Conservation (phyloP, 2,888 invertebrate species). For the Elmis aenea region DNA sequence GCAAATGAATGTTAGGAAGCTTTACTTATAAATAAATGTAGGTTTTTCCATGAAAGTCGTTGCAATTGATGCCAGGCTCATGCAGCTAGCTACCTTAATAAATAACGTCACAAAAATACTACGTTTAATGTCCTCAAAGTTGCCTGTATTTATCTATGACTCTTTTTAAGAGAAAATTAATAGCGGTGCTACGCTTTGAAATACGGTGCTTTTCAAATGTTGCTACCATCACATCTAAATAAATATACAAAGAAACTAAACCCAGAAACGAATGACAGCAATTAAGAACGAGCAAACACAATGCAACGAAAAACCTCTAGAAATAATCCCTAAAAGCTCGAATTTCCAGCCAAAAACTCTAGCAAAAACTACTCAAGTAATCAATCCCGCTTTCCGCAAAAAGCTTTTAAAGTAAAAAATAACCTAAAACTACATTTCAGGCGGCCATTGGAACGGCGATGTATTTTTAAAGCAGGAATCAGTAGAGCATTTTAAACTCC, state of each 20-base stretch:
- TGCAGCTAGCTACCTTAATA: too few relatives aligned
- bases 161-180: too few relatives aligned
- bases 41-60: too few relatives aligned
- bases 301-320: slow-evolving; percentile 16
- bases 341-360: slow-evolving; percentile 40
- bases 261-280: slow-evolving; percentile 19
- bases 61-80: too few relatives aligned
- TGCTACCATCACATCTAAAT: too few relatives aligned
- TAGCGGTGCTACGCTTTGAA: too few relatives aligned
- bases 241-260: slow-evolving; percentile 16
- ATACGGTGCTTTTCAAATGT: too few relatives aligned
- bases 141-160: too few relatives aligned
- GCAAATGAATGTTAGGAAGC: too few relatives aligned
- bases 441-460: slow-evolving; percentile 46
- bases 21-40: too few relatives aligned
- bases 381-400: slow-evolving; percentile 43
- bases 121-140: too few relatives aligned
- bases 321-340: slow-evolving; percentile 34
- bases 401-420: slow-evolving; percentile 34
- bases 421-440: slow-evolving; percentile 44
- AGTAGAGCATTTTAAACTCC: slow-evolving; percentile 40
- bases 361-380: slow-evolving; percentile 36
- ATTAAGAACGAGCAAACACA: slow-evolving; percentile 20
- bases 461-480: slow-evolving; percentile 47
- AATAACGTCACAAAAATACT: too few relatives aligned